phyloP scores from a whole-genome alignment of 2,888 invertebrate species.

The Pollenia amentaria region DNA sequence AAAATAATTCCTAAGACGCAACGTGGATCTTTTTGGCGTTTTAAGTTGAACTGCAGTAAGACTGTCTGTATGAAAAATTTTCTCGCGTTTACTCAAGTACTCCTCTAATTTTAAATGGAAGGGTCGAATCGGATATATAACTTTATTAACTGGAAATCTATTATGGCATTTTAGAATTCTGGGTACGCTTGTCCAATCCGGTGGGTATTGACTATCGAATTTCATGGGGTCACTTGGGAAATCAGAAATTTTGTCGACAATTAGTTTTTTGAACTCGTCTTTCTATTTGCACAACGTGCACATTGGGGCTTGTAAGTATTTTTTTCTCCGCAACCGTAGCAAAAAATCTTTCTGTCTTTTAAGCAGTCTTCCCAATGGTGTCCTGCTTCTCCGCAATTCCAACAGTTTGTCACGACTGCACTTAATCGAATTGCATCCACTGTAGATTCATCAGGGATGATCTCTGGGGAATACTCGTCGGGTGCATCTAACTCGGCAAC shows the following conservation, averaged over 20 bases:
- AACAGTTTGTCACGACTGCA: too few species aligned
- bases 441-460: too few species aligned
- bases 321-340: constrained; percentile 27
- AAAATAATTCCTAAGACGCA: constrained; percentile 9
- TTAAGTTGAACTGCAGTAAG: background rate
- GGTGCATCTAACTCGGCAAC: too few species aligned
- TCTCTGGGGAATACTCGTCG: too few species aligned
- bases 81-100: background rate
- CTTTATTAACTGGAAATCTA: too few species aligned
- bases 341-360: constrained; percentile 10
- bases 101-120: background rate
- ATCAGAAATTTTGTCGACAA: too few species aligned
- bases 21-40: background rate
- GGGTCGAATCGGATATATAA: background rate
- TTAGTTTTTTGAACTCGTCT: background rate
- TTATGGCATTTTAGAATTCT: too few species aligned
- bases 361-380: constrained; percentile 15
- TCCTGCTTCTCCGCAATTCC: too few species aligned
- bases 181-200: too few species aligned
- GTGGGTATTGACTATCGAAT: too few species aligned
- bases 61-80: background rate
- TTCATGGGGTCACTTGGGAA: background rate
- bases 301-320: constrained; percentile 7
- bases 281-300: background rate
- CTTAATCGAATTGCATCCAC: too few species aligned